phyloP scores from a whole-genome alignment of 1,140 invertebrate genomes.

The Dolichoris vasculosae region DNA sequence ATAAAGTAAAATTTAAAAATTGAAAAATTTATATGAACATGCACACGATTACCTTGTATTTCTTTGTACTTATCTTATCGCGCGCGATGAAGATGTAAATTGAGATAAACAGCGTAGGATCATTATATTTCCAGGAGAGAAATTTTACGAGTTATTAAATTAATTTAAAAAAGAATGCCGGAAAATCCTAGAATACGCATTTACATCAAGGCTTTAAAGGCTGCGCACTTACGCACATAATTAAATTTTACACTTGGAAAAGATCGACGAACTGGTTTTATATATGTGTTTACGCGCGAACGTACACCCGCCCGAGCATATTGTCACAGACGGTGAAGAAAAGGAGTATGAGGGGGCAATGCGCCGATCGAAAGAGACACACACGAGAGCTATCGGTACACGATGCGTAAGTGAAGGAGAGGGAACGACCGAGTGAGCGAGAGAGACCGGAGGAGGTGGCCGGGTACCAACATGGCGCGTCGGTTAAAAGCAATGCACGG shows the following conservation, averaged over 20 bases:
- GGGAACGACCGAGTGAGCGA: not conserved
- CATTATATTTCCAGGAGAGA: too few relatives aligned
- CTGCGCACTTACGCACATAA: not conserved
- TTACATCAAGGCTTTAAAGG: not conserved
- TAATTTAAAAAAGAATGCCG: not conserved
- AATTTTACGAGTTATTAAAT: not conserved
- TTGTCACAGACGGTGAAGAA: not conserved
- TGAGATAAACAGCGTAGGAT: too few relatives aligned
- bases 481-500: constrained; percentile 48
- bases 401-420: constrained; percentile 4
- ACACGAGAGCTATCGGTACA: not conserved
- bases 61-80: not conserved
- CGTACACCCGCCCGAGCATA: not conserved
- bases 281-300: not conserved
- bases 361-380: constrained; percentile 3
- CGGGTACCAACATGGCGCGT: constrained; percentile 44
- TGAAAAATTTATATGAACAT: not conserved
- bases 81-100: not conserved
- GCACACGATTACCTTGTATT: not conserved
- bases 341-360: constrained; percentile 5
- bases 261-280: not conserved
- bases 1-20: not conserved
- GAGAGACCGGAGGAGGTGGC: constrained; percentile 8
- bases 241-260: not conserved
- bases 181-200: not conserved